Conservation (phyloP, 2,113 vertebrate species). For the Laticauda laticaudata region DNA sequence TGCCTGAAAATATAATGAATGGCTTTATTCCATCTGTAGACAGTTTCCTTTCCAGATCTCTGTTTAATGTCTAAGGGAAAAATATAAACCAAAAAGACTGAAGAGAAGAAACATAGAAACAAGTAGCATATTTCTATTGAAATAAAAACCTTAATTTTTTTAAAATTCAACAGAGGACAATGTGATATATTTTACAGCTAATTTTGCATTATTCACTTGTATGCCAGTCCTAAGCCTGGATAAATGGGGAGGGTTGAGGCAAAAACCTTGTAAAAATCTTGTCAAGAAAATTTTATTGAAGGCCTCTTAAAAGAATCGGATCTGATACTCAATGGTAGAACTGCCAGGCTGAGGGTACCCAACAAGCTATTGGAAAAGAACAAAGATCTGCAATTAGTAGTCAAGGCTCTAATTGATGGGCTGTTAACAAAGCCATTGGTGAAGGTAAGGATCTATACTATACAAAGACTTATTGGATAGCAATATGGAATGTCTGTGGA, state of each 20-base stretch:
- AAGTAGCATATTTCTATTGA: constrained; percentile 14
- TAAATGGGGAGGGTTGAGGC: not conserved
- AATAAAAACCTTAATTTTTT: not conserved
- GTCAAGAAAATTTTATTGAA: not conserved
- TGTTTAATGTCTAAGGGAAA: not conserved
- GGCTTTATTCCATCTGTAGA: constrained; percentile 7
- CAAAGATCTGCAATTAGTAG: not conserved
- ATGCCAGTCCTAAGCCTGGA: not conserved
- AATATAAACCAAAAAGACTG: constrained; percentile 13
- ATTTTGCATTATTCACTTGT: not conserved
- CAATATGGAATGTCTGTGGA: not conserved
- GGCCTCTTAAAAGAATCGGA: not conserved
- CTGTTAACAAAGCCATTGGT: not conserved
- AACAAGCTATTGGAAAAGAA: not conserved
- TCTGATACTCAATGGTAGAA: not conserved
- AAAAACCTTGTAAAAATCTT: not conserved
- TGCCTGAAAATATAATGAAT: not conserved
- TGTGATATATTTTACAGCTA: not conserved
- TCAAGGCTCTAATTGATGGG: not conserved
- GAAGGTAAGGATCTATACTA: not conserved
- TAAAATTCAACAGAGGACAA: not conserved
- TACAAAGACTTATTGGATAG: not conserved
- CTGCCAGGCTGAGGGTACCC: not conserved
- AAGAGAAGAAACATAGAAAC: constrained; percentile 14
- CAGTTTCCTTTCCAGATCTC: not conserved